Evolutionary conservation across 1,140 invertebrate genomes (phyloP), one percentile per base, ranked within the genome.

Genomic region (Triops longicaudatus): DNA sequence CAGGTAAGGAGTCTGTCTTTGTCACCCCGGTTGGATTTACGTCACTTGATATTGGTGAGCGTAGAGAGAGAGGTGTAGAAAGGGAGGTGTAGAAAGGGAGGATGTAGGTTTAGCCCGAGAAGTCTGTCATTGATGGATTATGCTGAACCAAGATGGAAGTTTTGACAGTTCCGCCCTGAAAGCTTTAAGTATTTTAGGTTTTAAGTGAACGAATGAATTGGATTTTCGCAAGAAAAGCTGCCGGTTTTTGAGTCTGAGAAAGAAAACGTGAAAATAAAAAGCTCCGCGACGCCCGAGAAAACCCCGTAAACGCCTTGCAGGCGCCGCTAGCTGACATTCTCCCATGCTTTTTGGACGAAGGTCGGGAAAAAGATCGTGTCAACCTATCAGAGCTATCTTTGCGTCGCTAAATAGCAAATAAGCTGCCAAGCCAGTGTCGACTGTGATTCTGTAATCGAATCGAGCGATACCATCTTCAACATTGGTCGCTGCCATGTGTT

Each of bases 1-100:
- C 50, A 63, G 50, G 50, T 63, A 63, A 63, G 50, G 14, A 63
- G 50, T 63, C 50, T 63, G 50, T 63, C 50, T 63, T 63, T 63
- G 50, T 63, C 50, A 63, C 50, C 50, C 50, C 22, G 22, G 50
- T 63, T 22, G 14, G 50, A 17, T 17, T 63, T 22, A 63, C 50
- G 22, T 63, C 17, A 17, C 10, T 63, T 63, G 50, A 22, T 63
- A 37, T 37, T 37, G 31, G 31, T 7, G 31, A 37, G 31, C n/a
- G n/a, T 37, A 7, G 31, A 37, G 31, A 7, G 31, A 37, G 31
- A 37, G 31, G 31, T 37, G 31, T 37, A 37, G 31, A 37, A 37
- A 37, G 7, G 31, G 7, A 37, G 50, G 50, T 9, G 50, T 9
- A 3, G 50, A 22, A 63, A 14, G 50, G 50, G 50, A 14, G 17